Evolutionary conservation across 2,113 vertebrate species (phyloP).

Genomic region (Ovibos moschatus): DNA sequence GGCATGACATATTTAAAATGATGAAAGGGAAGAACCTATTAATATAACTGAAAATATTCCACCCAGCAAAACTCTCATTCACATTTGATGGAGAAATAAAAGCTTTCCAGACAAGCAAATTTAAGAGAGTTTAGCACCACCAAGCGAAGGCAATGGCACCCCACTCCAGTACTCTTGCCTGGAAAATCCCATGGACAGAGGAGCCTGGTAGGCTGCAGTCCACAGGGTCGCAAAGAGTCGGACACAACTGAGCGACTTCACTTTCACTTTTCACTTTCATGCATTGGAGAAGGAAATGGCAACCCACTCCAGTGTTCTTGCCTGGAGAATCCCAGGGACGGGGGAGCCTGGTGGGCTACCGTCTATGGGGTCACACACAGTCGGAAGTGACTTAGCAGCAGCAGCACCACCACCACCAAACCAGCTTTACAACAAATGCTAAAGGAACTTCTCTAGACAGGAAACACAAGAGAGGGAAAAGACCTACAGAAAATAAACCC

Average conservation of each 20-base stretch:
- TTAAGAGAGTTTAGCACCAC: neutral
- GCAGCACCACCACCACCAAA: neutral
- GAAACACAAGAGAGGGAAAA: neutral
- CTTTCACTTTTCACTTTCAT: too few species aligned
- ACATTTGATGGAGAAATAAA: neutral
- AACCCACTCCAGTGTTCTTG: too few species aligned
- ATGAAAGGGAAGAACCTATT: neutral
- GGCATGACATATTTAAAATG: neutral
- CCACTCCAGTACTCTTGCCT: too few species aligned
- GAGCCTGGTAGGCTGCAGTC: too few species aligned
- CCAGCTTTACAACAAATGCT: neutral
- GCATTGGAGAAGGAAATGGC: too few species aligned
- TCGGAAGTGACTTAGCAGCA: too few species aligned
- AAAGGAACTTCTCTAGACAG: neutral
- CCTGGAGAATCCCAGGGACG: too few species aligned
- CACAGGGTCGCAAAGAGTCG: too few species aligned
- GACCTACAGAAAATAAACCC: neutral
- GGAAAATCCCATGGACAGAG: too few species aligned
- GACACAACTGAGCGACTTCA: too few species aligned
- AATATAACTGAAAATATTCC: neutral
- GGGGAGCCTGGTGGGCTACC: too few species aligned
- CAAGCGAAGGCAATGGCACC: neutral
- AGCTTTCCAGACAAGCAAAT: neutral
- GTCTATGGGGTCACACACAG: too few species aligned
- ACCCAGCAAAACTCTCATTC: neutral